Conservation (phyloP, 2,888 invertebrate species). For the Luffia ferchaultella region DNA sequence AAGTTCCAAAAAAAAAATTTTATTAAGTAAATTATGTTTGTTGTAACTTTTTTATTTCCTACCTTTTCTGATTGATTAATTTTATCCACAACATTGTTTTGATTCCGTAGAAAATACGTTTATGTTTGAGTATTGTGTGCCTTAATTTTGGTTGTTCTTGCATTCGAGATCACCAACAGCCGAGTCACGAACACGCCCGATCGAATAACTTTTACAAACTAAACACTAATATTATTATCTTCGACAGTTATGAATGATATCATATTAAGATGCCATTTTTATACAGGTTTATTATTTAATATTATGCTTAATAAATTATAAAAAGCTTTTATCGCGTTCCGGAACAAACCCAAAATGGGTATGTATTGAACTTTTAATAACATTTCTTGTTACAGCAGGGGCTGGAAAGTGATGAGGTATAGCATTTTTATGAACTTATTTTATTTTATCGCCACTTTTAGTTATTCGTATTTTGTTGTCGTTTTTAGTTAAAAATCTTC, state of each 20-base stretch:
- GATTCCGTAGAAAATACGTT: neutral
- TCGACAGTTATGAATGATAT: neutral
- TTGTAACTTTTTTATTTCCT: no score
- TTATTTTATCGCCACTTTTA: conserved; percentile 65
- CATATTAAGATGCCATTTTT: no score
- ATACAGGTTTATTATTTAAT: no score
- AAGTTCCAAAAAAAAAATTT: no score
- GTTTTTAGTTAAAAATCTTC: conserved; percentile 53
- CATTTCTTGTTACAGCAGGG: conserved; percentile 83
- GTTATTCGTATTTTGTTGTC: conserved; percentile 48
- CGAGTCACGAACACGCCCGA: neutral
- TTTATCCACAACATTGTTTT: neutral
- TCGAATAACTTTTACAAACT: neutral
- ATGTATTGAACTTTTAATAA: conserved; percentile 65
- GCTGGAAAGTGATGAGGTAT: conserved; percentile 93
- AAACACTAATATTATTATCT: neutral
- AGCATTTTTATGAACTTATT: conserved; percentile 66
- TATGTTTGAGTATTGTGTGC: neutral
- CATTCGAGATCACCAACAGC: neutral
- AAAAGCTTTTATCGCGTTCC: neutral
- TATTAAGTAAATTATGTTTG: no score
- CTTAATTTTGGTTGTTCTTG: neutral
- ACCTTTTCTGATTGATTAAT: neutral
- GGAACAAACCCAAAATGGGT: conserved; percentile 49
- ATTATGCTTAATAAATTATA: no score